Conservation (phyloP, 1,140 invertebrate genomes). For the Heliconius eleuchia region DNA sequence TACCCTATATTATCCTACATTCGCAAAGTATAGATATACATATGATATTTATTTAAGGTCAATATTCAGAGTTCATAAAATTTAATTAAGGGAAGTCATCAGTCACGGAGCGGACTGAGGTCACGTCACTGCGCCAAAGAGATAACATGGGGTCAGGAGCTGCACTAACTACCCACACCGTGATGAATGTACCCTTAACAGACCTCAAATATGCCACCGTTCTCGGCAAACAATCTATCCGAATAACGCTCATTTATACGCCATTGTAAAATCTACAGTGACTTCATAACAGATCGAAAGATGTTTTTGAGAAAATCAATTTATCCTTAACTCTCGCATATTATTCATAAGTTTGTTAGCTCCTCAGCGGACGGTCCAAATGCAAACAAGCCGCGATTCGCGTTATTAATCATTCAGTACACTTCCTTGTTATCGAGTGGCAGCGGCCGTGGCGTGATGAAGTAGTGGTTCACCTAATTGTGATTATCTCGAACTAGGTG, state of each 20-base stretch:
- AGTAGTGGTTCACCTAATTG: slow-evolving; percentile 70
- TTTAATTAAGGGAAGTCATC: slow-evolving; percentile 78
- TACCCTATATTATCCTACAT: neutral
- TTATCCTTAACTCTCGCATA: slow-evolving; percentile 59
- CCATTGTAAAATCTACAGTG: slow-evolving; percentile 51
- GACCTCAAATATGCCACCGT: slow-evolving; percentile 74
- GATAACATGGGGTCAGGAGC: slow-evolving; percentile 76
- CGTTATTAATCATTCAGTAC: slow-evolving; percentile 73
- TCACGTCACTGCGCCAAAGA: slow-evolving; percentile 68
- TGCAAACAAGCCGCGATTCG: slow-evolving; percentile 70
- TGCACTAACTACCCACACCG: slow-evolving; percentile 64
- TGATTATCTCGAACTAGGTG: slow-evolving; percentile 69
- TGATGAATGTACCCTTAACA: slow-evolving; percentile 76
- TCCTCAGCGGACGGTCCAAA: slow-evolving; percentile 56
- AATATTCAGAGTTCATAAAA: slow-evolving; percentile 61
- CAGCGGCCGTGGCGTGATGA: slow-evolving; percentile 63
- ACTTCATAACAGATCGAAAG: slow-evolving; percentile 37
- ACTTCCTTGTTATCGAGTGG: slow-evolving; percentile 68
- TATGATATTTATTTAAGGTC: slow-evolving; percentile 6
- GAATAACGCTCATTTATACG: slow-evolving; percentile 56
- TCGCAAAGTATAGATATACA: neutral
- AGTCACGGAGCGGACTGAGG: slow-evolving; percentile 69
- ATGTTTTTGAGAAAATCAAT: slow-evolving; percentile 61
- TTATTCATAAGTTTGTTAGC: slow-evolving; percentile 76
- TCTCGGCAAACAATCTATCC: slow-evolving; percentile 69